phyloP scores from a whole-genome alignment of 2,888 invertebrate species.

The Euphydryas editha region DNA sequence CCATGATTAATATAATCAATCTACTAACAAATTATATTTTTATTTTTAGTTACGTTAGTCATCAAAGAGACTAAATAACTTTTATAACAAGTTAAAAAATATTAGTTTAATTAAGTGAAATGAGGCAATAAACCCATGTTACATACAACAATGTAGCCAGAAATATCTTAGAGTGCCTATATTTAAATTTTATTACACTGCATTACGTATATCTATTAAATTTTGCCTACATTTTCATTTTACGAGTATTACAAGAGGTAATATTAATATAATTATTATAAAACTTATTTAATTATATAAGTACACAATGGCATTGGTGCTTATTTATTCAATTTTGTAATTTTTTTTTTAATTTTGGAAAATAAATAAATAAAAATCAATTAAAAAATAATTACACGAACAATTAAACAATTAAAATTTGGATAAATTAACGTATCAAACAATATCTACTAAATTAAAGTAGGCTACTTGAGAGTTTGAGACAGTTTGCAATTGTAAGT shows the following conservation, averaged over 20 bases:
- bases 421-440: neutral
- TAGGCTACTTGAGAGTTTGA: neutral
- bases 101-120: constrained; percentile 9
- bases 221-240: neutral
- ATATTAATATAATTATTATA: neutral
- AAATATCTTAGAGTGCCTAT: neutral
- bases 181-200: neutral
- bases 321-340: no score
- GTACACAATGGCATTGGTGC: no score
- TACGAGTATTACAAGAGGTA: no score
- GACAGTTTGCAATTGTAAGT: neutral
- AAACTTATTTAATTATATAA: no score
- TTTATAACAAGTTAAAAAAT: neutral
- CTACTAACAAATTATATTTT: neutral
- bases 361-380: no score
- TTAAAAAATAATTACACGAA: no score
- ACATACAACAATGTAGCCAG: neutral
- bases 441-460: neutral
- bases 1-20: neutral
- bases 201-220: neutral
- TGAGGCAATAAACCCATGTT: neutral
- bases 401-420: no score
- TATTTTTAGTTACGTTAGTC: neutral
- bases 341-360: no score
- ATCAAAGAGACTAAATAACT: neutral